Base-by-base conservation (phyloP, 2,888 invertebrate genomes). In the Muschampia plurimacula region DNA sequence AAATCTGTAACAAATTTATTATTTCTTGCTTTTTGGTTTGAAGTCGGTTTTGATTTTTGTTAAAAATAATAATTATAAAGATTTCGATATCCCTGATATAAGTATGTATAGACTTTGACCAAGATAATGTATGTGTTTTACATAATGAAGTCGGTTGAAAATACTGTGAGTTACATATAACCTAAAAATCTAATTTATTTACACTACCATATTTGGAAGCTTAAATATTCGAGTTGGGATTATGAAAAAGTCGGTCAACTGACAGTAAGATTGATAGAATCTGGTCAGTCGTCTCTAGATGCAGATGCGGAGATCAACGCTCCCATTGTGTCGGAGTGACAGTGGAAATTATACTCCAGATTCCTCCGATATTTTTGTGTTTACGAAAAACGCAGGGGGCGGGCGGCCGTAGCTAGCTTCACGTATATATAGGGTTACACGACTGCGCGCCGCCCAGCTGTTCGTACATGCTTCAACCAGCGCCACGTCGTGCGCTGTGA, bases 341-440 rank as follows among this genome's bases (percentile, higher is more conserved):
- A 93, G 91, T 83, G 83, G 86, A 87, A 93, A 93, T 93, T 92
- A 88, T 90, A 91, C 89, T 88, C 85, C 85, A 84, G 85, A 93
- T 93, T 93, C 93, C 91, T 84, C 84, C 81, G 89, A 87, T 93
- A 92, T 93, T 93, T 93, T 92, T 89, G 91, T 91, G 89, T 71
- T 49, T 89, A 83, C 87, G 86, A 82, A 86, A 87, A 88, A 77
- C 76, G 83, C 83, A 86, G 84, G 87, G 89, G 88, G 89, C 91
- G 92, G 91, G 89, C 89, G 89, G 83, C 78, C 76, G 82, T 82
- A 83, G 79, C 80, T 79, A 77, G 59, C 76, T 71, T 52, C 76
- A 75, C 80, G 85, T 93, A 94, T 94, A 93, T 92, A 94, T 90
- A 90, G 86, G 80, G 79, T 80, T 81, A 79, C 76, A 80, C 79